Base-by-base conservation (phyloP, 1,140 invertebrate genomes). In the Pantala flavescens region DNA sequence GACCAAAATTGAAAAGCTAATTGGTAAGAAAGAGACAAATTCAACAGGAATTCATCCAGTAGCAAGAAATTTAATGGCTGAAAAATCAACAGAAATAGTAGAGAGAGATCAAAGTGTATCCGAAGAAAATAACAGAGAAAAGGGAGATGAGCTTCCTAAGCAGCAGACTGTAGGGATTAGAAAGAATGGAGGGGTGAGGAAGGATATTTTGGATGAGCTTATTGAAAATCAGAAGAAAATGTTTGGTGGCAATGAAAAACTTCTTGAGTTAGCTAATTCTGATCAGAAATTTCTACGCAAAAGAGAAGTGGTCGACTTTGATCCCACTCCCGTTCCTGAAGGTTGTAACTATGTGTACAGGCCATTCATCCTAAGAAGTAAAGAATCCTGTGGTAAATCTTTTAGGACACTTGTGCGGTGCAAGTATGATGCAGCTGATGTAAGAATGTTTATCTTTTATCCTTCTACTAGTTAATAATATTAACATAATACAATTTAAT, bases 391-490 rank as follows among this genome's bases (percentile, higher is more conserved):
- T 49, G 74, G 77, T 24, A 80, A 79, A 72, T 79, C 82, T 75
- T 81, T 84, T 71, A 82, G 80, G 76, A 77, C 85, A 36, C 78
- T 86, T 70, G 78, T 85, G 24, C 75, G 85, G 23, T 80, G 80
- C 71, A 83, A 84, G 80, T 77, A 80, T 28, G 83, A 85, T 80
- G 83, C 79, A 5, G 77, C 78, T 74, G 80, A 83, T 79, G 84
- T 85, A 80, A 77, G 73, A 76, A 76, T 74, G 42, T 72, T 42
- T 75, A 24, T 73, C 70, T 55, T 43, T 63, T 36, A 36, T 36
- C n/a, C n/a, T n/a, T n/a, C n/a, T n/a, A n/a, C n/a, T n/a, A n/a
- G n/a, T n/a, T n/a, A n/a, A n/a, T n/a, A n/a, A n/a, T n/a, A n/a
- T n/a, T n/a, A n/a, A n/a, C n/a, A n/a, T n/a, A n/a, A n/a, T n/a